A percentile compares a stretch with the other conserved stretches of the same genome.
Evolutionary conservation across 1,140 invertebrate species (phyloP).

Genomic region (Plodia interpunctella): DNA sequence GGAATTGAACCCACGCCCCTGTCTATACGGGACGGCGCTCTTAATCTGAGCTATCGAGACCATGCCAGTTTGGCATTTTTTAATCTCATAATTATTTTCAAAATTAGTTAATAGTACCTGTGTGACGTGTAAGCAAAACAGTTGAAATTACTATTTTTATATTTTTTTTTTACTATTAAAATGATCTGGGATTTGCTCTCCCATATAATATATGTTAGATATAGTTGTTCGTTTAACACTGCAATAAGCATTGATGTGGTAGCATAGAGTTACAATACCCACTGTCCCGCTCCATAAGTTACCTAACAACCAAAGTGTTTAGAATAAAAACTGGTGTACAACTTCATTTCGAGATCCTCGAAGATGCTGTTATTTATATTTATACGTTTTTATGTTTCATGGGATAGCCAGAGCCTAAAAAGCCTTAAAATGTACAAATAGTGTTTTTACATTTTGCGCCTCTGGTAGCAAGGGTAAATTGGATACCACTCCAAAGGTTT

Average conservation of each 20-base stretch:
- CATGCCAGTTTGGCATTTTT: too few relatives aligned
- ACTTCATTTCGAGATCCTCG: not conserved
- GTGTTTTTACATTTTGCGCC: too few relatives aligned
- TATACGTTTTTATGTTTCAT: too few relatives aligned
- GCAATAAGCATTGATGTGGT: constrained; percentile 26
- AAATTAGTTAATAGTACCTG: too few relatives aligned
- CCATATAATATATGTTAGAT: constrained; percentile 20
- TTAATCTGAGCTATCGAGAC: too few relatives aligned
- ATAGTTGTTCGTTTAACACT: constrained; percentile 20
- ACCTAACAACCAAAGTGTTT: constrained; percentile 59
- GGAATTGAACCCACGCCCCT: too few relatives aligned
- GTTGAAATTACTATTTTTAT: not conserved
- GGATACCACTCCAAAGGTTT: too few relatives aligned
- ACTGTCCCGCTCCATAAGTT: constrained; percentile 37
- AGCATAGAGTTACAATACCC: constrained; percentile 16
- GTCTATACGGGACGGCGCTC: too few relatives aligned
- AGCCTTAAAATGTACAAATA: too few relatives aligned
- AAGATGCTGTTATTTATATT: not conserved
- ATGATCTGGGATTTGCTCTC: not conserved
- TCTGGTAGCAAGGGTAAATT: too few relatives aligned
- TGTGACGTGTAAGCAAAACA: too few relatives aligned
- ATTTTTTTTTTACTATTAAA: not conserved
- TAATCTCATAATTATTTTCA: too few relatives aligned
- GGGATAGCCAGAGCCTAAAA: not conserved
- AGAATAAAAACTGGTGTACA: constrained; percentile 20